These are phyloP conservation scores for Orthosia cruda DNA, from an alignment of 2,888 invertebrate genomes.

Conservation along the genomic window DNA sequence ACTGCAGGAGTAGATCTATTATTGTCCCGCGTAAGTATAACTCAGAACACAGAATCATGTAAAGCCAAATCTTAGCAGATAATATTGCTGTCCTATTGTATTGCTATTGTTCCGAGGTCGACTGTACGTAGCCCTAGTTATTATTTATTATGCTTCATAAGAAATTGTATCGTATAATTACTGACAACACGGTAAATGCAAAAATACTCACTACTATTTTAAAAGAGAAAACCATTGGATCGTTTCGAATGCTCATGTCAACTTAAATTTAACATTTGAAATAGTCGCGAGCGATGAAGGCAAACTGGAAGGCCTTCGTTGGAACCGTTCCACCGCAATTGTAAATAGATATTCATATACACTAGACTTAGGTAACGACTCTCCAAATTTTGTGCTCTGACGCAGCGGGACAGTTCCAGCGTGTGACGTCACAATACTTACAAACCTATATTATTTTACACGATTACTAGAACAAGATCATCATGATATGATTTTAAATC, in stretches of 20 bases:
- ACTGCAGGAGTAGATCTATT: neutral
- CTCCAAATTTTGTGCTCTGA: constrained; percentile 72
- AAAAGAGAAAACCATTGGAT: constrained; percentile 55
- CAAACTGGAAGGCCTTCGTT: constrained; percentile 67
- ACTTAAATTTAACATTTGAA: constrained; percentile 67
- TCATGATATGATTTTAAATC: constrained; percentile 88
- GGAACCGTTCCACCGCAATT: constrained; percentile 49
- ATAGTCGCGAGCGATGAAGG: constrained; percentile 70
- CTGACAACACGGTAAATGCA: constrained; percentile 77
- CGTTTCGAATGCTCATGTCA: constrained; percentile 61
- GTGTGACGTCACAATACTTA: constrained; percentile 74
- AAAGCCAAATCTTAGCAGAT: constrained; percentile 78
- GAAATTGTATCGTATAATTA: constrained; percentile 66
- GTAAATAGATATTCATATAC: constrained; percentile 57
- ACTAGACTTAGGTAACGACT: constrained; percentile 66
- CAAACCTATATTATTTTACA: constrained; percentile 82
- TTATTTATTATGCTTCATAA: constrained; percentile 81
- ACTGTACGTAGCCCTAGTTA: constrained; percentile 70
- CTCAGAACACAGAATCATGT: constrained; percentile 71
- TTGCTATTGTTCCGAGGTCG: constrained; percentile 71
- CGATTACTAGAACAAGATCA: constrained; percentile 81
- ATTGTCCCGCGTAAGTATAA: constrained; percentile 74
- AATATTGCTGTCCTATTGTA: constrained; percentile 67
- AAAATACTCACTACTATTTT: constrained; percentile 73
- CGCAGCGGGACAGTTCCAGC: constrained; percentile 65